Base-by-base conservation (phyloP, 1,140 invertebrate species). In the Akabosia matsudoensis region DNA sequence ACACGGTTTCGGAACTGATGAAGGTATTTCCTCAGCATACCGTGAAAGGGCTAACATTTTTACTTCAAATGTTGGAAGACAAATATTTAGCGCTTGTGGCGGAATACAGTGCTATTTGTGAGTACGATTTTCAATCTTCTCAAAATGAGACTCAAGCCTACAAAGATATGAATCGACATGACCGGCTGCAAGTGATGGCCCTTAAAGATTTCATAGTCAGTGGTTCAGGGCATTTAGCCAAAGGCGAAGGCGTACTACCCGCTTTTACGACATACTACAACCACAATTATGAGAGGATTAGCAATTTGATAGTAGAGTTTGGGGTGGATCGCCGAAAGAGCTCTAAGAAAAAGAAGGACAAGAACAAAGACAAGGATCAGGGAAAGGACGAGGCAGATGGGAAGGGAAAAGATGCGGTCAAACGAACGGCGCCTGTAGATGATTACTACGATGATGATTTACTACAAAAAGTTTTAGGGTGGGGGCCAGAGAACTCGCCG, bases 121-220 rank as follows among this genome's bases (percentile, higher is more conserved):
- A n/a, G 18, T 31, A 56, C 1, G 61, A 73, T 16, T 61, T 30
- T 30, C 30, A 72, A 37, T 18, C 2, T n/a, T 45, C 0, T 34
- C 16, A 4, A 30, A 1, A 16, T 4, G 28, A 74, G 26, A 56
- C 16, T 28, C 3, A 22, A 31, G 7, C n/a, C 31, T n/a, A 52
- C 30, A 28, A 67, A 30, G 10, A 56, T n/a, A 26, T 45, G 30
- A 77, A 77, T 71, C 52, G 33, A 30, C 31, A 71, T 14, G 74
- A 79, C 56, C 56, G 54, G 0, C 28, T 75, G 26, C 79, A 77
- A 56, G 54, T 77, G 0, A 75, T 79, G 76, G 76, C 76, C 7
- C 33, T 79, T 1, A 79, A 77, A 61, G 79, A 79, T 45, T 78
- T 77, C 56, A 18, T 75, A n/a, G n/a, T 77, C 10, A 75, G 74